Evolutionary conservation across 2,888 invertebrate genomes (phyloP), one percentile per base, ranked within the genome.

Genomic region (Bugula neritina): DNA sequence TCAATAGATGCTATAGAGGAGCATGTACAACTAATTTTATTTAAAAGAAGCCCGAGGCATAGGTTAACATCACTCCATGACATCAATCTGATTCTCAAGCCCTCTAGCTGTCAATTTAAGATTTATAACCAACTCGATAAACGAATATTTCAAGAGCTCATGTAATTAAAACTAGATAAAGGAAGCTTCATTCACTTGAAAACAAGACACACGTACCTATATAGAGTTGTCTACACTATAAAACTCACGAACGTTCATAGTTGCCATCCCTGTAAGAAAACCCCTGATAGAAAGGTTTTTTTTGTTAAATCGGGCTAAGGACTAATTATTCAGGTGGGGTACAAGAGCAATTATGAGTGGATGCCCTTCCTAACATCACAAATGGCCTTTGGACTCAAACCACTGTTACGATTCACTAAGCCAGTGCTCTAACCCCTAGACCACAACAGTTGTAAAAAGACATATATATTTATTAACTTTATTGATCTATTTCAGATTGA

Each of bases 91-190:
- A 31, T 63, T 13, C 31, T 34, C 3, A 2, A 25, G 31, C 63
- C 63, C 63, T 63, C 27, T 27, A 63, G 63, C 63, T 63, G 63
- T 63, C 63, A 63, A 63, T 63, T 63, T 31, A 21, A 17, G 2
- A 63, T 63, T 25, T 25, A 13, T 63, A 34, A 63, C 31, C 31
- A 63, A 21, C 31, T 63, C 63, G 31, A 63, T 63, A 21, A 63
- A 63, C 31, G 13, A 63, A 63, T 63, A 63, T 31, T 63, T 63
- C 63, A 63, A 63, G 63, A 31, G 63, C 3, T 29, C 63, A 34
- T 63, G 63, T 63, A 63, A 63, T 63, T 63, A 63, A 63, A 63
- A 34, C 34, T 63, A 25, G 10, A 63, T 63, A 63, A 31, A 29
- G 31, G n/a, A 23, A 43, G 43, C 17, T 10, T 10, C 17, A 43